Base-by-base conservation (phyloP, 2,888 invertebrate species). In the Elmis aenea region DNA sequence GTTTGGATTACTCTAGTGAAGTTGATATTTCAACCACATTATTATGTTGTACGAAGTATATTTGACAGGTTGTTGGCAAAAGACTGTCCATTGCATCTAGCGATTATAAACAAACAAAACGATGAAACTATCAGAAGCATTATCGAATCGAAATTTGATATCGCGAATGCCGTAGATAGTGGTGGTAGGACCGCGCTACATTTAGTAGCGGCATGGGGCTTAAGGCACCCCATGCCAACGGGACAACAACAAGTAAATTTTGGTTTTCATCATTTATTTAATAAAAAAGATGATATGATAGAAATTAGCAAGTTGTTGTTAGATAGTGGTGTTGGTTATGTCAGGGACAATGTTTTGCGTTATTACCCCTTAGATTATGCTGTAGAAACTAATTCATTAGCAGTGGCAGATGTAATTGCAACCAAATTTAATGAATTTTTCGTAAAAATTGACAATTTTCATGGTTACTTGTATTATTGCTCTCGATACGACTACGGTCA, bases 51-150 rank as follows among this genome's bases (percentile, higher is more conserved):
- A 1, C 15, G 13, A 9, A 23, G 12, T 4, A 24, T 36, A 9
- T 36, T 36, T 18, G 36, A 36, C 26, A n/a, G 14, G 13, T 13
- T 28, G 3, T 8, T 35, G 3, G 23, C 24, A 2, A 10, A 15
- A 10, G 29, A 16, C 6, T 22, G 12, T 15, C 14, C 13, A 2
- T 13, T 28, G 13, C 35, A 28, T 16, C n/a, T 11, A 5, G 16
- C 28, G 1, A n/a, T 35, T 3, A 15, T 28, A 2, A 6, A 16
- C 2, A 8, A 22, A n/a, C 16, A 25, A 23, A 9, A 14, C 10
- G n/a, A 20, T 13, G 10, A 21, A 18, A n/a, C n/a, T n/a, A 6
- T 20, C 2, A n/a, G 10, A 12, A 3, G 5, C 5, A 9, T 14
- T 2, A 3, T 26, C 6, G 5, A 27, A n/a, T n/a, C 11, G 3